Conservation (phyloP, 2,113 vertebrate genomes). For the Pygoscelis antarcticus region DNA sequence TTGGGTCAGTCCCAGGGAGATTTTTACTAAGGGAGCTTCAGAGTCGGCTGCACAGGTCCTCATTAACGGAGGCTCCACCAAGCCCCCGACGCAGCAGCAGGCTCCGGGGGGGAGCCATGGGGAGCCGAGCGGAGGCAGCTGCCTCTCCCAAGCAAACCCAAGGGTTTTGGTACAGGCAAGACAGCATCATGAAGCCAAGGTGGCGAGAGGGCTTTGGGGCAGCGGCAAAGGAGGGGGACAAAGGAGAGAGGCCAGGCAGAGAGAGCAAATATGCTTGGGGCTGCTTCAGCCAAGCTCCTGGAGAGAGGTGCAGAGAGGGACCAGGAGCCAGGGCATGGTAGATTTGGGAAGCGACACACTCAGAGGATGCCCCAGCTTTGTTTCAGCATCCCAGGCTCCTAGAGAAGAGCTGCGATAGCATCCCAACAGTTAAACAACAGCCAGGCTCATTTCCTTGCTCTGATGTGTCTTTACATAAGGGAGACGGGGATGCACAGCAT, state of each 20-base stretch:
- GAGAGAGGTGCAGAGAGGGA: not conserved
- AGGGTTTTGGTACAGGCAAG: not conserved
- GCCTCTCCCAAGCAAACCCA: not conserved
- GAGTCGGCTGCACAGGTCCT: not conserved
- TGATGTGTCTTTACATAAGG: slow-evolving; percentile 15
- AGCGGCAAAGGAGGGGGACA: not conserved
- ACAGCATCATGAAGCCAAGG: not conserved
- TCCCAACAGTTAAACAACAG: not conserved
- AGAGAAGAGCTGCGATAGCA: not conserved
- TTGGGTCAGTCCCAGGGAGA: slow-evolving; percentile 41
- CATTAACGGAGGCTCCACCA: not conserved
- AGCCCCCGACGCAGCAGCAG: fast-evolving
- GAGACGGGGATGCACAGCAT: not conserved
- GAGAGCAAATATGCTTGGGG: not conserved
- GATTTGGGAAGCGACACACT: not conserved
- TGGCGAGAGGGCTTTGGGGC: not conserved
- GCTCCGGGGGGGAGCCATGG: fast-evolving
- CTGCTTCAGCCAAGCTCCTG: not conserved
- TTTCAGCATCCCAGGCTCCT: not conserved
- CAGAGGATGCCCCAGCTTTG: not conserved
- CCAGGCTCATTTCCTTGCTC: not conserved
- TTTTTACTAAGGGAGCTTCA: slow-evolving; percentile 1
- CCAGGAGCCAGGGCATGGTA: not conserved
- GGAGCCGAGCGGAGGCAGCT: fast-evolving
- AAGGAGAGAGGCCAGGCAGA: not conserved